Percentiles rank a stretch among this genome's conserved stretches.
phyloP scores from a whole-genome alignment of 2,797 vertebrate species.

The Taenioides sp. region DNA sequence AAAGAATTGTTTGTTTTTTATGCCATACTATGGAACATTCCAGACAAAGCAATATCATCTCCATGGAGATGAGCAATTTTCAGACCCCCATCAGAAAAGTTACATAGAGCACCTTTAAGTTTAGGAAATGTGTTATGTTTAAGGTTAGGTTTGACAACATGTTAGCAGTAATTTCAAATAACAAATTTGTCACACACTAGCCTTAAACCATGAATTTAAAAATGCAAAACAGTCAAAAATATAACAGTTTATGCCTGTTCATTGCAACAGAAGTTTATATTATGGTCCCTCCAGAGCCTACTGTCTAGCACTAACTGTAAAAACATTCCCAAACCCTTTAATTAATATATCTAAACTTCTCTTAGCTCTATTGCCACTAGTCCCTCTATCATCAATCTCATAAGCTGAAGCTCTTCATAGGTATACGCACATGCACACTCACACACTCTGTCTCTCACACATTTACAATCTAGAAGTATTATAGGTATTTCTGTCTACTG shows the following conservation, averaged over 20 bases:
- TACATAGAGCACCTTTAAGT: background rate
- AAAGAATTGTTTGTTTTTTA: no score
- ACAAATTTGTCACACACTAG: no score
- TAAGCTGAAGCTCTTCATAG: constrained; percentile 64
- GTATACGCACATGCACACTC: constrained; percentile 55
- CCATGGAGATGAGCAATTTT: background rate
- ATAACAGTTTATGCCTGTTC: background rate
- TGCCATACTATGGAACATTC: background rate
- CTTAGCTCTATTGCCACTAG: constrained; percentile 65
- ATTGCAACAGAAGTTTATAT: background rate
- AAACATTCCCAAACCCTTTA: constrained; percentile 15
- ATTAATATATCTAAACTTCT: constrained; percentile 47
- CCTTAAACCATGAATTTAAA: background rate
- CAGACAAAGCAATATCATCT: background rate
- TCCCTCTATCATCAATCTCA: constrained; percentile 72
- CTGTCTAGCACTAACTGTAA: background rate
- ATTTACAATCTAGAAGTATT: constrained; percentile 73
- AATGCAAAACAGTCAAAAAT: background rate
- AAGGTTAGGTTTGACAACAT: background rate
- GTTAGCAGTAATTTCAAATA: no score
- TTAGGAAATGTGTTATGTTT: background rate
- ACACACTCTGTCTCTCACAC: constrained; percentile 33
- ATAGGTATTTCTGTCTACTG: constrained; percentile 69
- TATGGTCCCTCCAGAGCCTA: background rate
- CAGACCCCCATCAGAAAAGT: background rate